These are phyloP conservation scores for Mustela nigripes DNA, from an alignment of 2,113 vertebrate species.

Conservation along the genomic window DNA sequence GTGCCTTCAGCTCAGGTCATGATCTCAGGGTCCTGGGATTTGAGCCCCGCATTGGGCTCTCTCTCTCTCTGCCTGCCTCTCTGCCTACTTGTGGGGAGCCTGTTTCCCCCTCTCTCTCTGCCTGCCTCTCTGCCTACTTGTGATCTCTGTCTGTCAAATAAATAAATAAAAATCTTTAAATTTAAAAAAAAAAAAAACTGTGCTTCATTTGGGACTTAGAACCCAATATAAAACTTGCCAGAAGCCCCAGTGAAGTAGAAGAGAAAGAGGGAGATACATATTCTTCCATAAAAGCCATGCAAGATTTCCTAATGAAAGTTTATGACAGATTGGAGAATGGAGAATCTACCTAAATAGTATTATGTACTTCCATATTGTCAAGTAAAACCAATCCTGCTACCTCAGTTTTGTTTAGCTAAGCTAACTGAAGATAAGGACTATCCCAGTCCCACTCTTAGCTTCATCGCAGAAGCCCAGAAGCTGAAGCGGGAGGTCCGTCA, in stretches of 20 bases:
- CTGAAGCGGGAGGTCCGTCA: background rate
- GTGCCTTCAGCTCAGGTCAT: no score
- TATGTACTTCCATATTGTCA: background rate
- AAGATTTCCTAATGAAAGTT: constrained; percentile 20
- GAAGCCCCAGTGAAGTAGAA: background rate
- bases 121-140: no score
- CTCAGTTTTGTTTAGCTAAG: background rate
- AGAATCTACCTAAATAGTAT: background rate
- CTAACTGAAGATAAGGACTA: background rate
- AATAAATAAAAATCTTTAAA: no score
- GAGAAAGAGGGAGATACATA: background rate
- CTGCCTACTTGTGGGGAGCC: no score
- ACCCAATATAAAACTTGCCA: constrained; percentile 20
- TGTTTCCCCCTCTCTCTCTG: no score
- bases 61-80: no score
- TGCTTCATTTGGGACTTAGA: background rate
- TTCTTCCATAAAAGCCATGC: background rate
- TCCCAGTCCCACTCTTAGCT: background rate
- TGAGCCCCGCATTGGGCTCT: no score
- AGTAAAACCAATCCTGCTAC: background rate
- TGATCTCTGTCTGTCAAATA: no score
- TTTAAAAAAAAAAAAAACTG: no score
- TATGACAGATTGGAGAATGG: background rate
- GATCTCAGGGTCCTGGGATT: no score
- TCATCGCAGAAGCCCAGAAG: background rate